Evolutionary conservation across 2,113 vertebrate genomes (phyloP).

Genomic region (Rhabdornis inornatus): DNA sequence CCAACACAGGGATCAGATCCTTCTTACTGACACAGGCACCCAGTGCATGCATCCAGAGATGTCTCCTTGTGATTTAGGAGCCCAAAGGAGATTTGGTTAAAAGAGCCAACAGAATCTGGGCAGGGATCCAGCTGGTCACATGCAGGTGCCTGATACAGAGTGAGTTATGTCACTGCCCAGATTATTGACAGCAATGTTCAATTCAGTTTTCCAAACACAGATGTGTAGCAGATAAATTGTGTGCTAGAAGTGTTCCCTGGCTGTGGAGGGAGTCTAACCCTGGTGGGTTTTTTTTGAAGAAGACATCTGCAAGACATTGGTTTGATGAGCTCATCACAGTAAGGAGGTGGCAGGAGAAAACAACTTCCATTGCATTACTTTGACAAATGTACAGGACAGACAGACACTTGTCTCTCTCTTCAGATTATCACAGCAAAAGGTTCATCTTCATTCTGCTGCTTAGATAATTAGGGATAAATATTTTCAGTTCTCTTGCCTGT

Average conservation of each 20-base stretch:
- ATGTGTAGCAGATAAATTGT: background rate
- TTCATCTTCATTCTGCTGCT: background rate
- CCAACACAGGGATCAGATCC: background rate
- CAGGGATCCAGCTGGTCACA: background rate
- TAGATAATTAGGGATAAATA: background rate
- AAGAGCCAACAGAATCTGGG: background rate
- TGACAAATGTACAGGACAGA: background rate
- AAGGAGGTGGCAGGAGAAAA: background rate
- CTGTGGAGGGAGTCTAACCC: background rate
- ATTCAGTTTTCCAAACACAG: background rate
- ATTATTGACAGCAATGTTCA: rapidly evolving
- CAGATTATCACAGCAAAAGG: background rate
- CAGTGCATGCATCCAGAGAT: background rate
- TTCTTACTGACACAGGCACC: background rate
- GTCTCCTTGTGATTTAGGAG: background rate
- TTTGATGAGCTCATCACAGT: background rate
- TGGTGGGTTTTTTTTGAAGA: background rate
- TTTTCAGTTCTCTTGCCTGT: background rate
- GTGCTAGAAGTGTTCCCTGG: background rate
- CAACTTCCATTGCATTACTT: background rate
- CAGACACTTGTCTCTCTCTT: background rate
- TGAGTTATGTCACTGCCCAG: background rate
- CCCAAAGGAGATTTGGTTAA: background rate
- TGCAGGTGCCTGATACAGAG: background rate
- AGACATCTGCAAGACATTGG: background rate